Evolutionary conservation across 2,888 invertebrate genomes (phyloP), one percentile per base, ranked within the genome.

Genomic region (Scaptomyza caliginosa): DNA sequence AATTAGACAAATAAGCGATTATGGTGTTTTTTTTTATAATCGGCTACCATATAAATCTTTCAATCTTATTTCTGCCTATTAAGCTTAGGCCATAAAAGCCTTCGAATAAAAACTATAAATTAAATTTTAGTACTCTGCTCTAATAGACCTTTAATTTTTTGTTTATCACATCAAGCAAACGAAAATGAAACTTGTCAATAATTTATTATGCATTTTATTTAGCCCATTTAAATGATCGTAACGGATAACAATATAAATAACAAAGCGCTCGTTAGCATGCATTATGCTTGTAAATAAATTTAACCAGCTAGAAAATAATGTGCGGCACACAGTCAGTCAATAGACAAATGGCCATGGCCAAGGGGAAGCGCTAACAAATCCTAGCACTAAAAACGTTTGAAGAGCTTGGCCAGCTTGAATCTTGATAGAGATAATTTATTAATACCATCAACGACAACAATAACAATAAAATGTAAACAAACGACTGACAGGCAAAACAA

Each of bases 351-450:
- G 74, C 65, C 48, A 24, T 36, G 60, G 62, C 56, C 56, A 28
- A 80, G 68, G 77, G 50, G 43, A 49, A 59, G 60, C 56, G 56
- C 55, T 32, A 48, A 62, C 74, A 72, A 77, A 84, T 71, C 70
- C 74, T 50, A 52, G 58, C 65, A 74, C 64, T 63, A 56, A 73
- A 70, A 75, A 64, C 46, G 69, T 32, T 66, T 67, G 66, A 67
- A 72, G 66, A 69, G 64, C 69, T 60, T 36, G 59, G 49, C 62
- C 66, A 67, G 65, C 75, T 46, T 66, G 71, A 76, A 83, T 84
- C 83, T 85, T 87, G 83, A 84, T 84, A 87, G 77, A 82, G 85
- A 74, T 81, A 87, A 87, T 83, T 86, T 83, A 83, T 83, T 86
- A 83, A 83, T 86, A 81, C 88, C 86, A 86, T 83, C 84, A 87